Evolutionary conservation across 2,888 invertebrate species (phyloP), one percentile per base, ranked within the genome.

Genomic region (Spatulosminthurus flaviceps): DNA sequence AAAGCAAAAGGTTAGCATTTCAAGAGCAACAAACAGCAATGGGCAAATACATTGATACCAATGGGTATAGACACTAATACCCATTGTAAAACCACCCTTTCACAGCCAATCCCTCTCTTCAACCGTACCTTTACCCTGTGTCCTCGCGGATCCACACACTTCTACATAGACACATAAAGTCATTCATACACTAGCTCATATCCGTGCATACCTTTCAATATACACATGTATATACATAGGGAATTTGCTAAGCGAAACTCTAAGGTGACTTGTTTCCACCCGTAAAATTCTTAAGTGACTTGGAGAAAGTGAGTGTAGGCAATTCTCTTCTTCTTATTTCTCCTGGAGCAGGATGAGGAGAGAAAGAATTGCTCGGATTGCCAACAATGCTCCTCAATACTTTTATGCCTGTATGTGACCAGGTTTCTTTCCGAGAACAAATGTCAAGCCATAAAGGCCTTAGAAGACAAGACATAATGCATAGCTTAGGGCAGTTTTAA

Each of bases 401-500:
- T 29, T 34, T 26, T 34, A 9, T 34, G 34, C 9, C 5, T 34
- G 34, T 42, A 21, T 73, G 22, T 79, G 77, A 69, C 79, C 81
- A 81, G 79, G 79, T 77, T 79, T 79, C 69, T 75, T 64, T 29
- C 22, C 24, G 24, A 43, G 51, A 76, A 78, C 77, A 79, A 81
- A 78, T 78, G 80, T 77, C 78, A 81, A 71, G 78, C 78, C 81
- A 81, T 81, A 79, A 81, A 81, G 81, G 60, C 75, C 24, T 26
- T 64, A 24, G 64, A 22, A 64, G 64, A 64, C 22, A 64, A 22
- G 64, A 64, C 71, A 79, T 76, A 79, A 75, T 71, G 71, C 76
- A 69, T 77, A 70, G 77, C 80, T 80, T 26, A 69, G 34, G 80
- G 80, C 80, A 74, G 51, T 80, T 80, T 76, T 43, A 77, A 70